These are phyloP conservation scores for Saturnia pavonia DNA, from an alignment of 2,888 invertebrate species.

Conservation along the genomic window DNA sequence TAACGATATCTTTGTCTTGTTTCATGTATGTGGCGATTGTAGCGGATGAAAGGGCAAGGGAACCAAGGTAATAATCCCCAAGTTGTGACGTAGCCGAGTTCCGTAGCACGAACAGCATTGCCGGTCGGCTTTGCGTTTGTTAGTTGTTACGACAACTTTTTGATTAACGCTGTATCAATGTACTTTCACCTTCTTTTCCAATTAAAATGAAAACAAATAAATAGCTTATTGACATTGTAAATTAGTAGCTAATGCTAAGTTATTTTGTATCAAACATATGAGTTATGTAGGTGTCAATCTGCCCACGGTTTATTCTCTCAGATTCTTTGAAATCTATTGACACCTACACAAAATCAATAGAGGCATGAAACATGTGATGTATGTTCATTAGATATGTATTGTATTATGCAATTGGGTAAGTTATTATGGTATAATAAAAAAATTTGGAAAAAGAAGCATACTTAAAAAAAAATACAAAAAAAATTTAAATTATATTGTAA, in stretches of 20 bases:
- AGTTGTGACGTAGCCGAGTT: constrained; percentile 78
- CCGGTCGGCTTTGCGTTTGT: constrained; percentile 68
- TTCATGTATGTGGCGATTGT: constrained; percentile 78
- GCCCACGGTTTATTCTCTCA: constrained; percentile 20
- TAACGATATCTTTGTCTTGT: constrained; percentile 63
- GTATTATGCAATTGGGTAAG: constrained; percentile 19
- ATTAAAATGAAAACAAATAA: constrained; percentile 30
- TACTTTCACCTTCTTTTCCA: constrained; percentile 54
- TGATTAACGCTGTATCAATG: constrained; percentile 49
- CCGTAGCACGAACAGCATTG: constrained; percentile 58
- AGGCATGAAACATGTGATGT: constrained; percentile 22
- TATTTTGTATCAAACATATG: constrained; percentile 17
- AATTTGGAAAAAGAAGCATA: too few relatives aligned
- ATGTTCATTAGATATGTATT: constrained; percentile 21
- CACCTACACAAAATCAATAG: constrained; percentile 49
- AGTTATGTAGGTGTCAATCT: constrained; percentile 32
- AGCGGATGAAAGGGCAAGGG: constrained; percentile 94
- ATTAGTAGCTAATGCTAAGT: background rate
- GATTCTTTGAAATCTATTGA: constrained; percentile 23
- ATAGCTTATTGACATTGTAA: constrained; percentile 9
- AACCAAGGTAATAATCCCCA: constrained; percentile 85
- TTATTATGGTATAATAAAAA: background rate
- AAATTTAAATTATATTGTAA: too few relatives aligned
- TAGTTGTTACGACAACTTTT: constrained; percentile 47
- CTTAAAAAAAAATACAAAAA: too few relatives aligned